Evolutionary conservation across 2,888 invertebrate species (phyloP), one percentile per base, ranked within the genome.

Genomic region (Chrysina gloriosa): DNA sequence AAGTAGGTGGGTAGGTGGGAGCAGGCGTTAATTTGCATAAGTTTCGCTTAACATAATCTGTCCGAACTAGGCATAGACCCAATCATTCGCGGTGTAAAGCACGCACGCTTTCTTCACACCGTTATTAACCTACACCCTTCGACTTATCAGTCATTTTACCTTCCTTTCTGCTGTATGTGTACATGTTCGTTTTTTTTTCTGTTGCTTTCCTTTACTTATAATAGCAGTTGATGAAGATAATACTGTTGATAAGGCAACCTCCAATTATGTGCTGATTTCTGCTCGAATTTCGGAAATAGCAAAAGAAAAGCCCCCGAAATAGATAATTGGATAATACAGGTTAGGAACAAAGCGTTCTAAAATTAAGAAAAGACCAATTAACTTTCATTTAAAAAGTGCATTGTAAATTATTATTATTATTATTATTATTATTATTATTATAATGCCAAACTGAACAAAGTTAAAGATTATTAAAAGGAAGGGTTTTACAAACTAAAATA

Each of bases 41-140:
- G 65, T 54, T 52, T 11, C 27, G 34, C 65, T 52, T 39, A 42
- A 42, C 42, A 16, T 42, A 42, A 42, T 42, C 25, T 39, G 58
- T 82, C 83, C 83, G 83, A 83, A 81, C 81, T 82, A 82, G 82
- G 82, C 78, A 74, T 66, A 77, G 77, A 76, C 78, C 80, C 79
- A 77, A 69, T 29, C 14, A 52, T 16, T 16, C 78, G 78, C 75
- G 76, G 73, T 74, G 75, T 39, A 39, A 58, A 58, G 58, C 36
- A 36, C 54, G 39, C 58, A 42, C 58, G 42, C 42, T 58, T 58
- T 39, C 14, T 42, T 58, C 25, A 58, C 39, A 27, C 42, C 52
- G 31, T 52, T 52, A 52, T 52, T 29, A 52, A 29, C 16, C 27
- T 29, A 29, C 16, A 31, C 52, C 52, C 19, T 52, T 52, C 52